Conservation (phyloP, 2,797 vertebrate genomes). For the Rhincodon typus region DNA sequence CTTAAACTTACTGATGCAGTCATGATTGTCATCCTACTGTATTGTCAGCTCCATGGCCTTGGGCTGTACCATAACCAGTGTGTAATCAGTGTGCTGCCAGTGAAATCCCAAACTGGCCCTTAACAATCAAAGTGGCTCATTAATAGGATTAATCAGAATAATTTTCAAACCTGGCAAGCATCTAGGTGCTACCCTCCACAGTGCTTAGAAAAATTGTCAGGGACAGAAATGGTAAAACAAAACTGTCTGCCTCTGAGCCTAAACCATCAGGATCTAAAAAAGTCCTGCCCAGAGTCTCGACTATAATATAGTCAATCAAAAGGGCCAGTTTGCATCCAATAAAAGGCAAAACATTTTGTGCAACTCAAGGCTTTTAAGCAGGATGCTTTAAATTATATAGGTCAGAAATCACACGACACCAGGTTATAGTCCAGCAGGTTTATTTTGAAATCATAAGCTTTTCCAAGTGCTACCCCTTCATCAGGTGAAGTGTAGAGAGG, state of each 20-base stretch:
- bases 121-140: not conserved
- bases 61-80: no score
- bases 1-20: not conserved
- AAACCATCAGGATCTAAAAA: not conserved
- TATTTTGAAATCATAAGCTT: no score
- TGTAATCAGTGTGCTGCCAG: not conserved
- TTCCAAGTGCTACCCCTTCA: no score
- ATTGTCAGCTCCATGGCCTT: no score
- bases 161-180: not conserved
- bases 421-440: no score
- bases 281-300: not conserved
- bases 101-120: not conserved
- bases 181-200: not conserved
- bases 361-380: not conserved
- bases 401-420: no score
- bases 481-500: no score
- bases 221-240: not conserved
- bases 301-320: not conserved
- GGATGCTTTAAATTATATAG: not conserved
- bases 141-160: not conserved
- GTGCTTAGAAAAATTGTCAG: not conserved
- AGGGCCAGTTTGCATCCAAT: not conserved
- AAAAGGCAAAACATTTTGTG: not conserved
- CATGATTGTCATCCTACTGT: no score
- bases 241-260: not conserved